Conservation (phyloP, 30 jellyfish, hydroid and myxozoan species). For the Aurelia sp. region DNA sequence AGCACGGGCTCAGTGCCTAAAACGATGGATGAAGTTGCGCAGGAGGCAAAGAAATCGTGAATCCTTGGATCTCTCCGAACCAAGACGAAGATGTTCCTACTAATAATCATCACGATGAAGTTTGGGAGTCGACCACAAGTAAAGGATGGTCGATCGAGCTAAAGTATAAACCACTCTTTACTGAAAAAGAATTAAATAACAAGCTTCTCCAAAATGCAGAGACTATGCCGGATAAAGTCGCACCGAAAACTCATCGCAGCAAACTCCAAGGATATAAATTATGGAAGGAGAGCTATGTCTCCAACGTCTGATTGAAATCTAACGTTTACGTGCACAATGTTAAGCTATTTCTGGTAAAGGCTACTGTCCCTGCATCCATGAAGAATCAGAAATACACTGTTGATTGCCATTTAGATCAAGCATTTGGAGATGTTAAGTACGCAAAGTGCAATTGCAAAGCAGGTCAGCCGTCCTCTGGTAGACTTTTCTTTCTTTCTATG, state of each 20-base stretch:
- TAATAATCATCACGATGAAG: too few species aligned
- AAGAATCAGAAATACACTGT: not conserved
- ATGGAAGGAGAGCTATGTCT: conserved; percentile 45
- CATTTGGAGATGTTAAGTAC: conserved; percentile 10
- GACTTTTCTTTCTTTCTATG: too few species aligned
- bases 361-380: conserved; percentile 18
- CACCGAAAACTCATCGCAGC: conserved; percentile 30
- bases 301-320: conserved; percentile 15
- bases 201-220: conserved; percentile 16
- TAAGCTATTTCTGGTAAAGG: not conserved
- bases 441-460: conserved; percentile 22
- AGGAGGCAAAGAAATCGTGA: too few species aligned
- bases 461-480: too few species aligned
- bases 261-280: conserved; percentile 23
- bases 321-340: not conserved
- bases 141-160: conserved; percentile 36
- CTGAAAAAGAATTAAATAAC: conserved; percentile 16
- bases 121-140: not conserved
- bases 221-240: conserved; percentile 43
- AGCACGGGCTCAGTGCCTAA: too few species aligned
- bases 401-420: conserved; percentile 3
- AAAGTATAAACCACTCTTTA: conserved; percentile 16
- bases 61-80: too few species aligned
- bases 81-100: too few species aligned
- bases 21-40: too few species aligned